Conservation (phyloP, 2,888 invertebrate genomes). For the Anthophora plumipes region DNA sequence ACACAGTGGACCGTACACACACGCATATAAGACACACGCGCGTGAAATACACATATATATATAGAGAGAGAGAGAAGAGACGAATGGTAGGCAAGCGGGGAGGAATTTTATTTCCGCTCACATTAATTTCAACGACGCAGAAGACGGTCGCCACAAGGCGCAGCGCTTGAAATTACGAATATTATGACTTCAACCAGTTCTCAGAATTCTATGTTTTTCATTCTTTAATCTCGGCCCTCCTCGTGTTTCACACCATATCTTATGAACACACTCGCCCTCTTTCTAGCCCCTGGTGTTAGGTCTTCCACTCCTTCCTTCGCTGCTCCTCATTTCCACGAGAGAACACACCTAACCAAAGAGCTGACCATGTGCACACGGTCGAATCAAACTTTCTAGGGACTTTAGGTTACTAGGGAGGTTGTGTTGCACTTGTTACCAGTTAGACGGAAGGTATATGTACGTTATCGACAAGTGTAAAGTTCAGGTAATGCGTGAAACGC, state of each 20-base stretch:
- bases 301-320: conserved; percentile 25
- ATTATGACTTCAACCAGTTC: conserved; percentile 84
- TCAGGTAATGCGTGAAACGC: too few species aligned
- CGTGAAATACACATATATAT: too few species aligned
- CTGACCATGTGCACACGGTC: neutral
- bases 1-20: too few species aligned
- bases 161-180: conserved; percentile 83
- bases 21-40: too few species aligned
- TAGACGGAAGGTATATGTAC: too few species aligned
- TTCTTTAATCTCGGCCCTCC: conserved; percentile 84
- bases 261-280: conserved; percentile 70
- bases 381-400: too few species aligned
- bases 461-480: too few species aligned
- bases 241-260: conserved; percentile 83
- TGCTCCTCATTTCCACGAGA: neutral
- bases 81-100: conserved; percentile 59
- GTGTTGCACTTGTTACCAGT: too few species aligned
- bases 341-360: neutral
- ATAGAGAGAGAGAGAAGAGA: too few species aligned
- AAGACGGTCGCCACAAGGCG: conserved; percentile 69
- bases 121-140: conserved; percentile 76
- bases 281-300: conserved; percentile 34
- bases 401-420: too few species aligned
- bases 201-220: conserved; percentile 84
- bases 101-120: conserved; percentile 77